phyloP scores from a whole-genome alignment of 2,888 invertebrate genomes.

The Amphipoea lucens region DNA sequence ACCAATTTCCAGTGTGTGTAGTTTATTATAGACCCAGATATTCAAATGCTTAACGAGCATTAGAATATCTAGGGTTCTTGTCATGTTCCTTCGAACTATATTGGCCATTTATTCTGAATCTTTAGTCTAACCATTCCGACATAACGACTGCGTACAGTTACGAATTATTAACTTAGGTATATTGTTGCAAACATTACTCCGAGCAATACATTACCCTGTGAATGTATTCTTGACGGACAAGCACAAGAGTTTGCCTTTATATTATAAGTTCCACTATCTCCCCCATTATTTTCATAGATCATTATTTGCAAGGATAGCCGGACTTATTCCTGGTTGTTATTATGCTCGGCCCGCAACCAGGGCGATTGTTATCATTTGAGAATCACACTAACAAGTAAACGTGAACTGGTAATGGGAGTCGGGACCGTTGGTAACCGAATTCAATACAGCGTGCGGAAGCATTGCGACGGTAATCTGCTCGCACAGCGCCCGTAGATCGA shows the following conservation, averaged over 20 bases:
- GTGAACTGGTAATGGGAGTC: slow-evolving; percentile 83
- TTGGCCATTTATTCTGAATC: slow-evolving; percentile 39
- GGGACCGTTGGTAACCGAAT: slow-evolving; percentile 83
- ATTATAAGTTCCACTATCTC: slow-evolving; percentile 23
- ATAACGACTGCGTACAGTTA: slow-evolving; percentile 34
- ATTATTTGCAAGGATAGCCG: slow-evolving; percentile 63
- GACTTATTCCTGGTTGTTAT: slow-evolving; percentile 72
- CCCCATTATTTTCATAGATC: slow-evolving; percentile 47
- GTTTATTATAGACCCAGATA: slow-evolving; percentile 38
- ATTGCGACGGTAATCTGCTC: slow-evolving; percentile 83
- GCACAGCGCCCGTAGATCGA: slow-evolving; percentile 83
- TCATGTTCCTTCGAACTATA: slow-evolving; percentile 41
- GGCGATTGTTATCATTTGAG: slow-evolving; percentile 85
- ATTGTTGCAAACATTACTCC: slow-evolving; percentile 7
- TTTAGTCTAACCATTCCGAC: slow-evolving; percentile 41
- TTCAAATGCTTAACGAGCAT: slow-evolving; percentile 38
- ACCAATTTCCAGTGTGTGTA: slow-evolving; percentile 44
- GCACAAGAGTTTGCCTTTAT: slow-evolving; percentile 15
- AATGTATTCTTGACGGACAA: slow-evolving; percentile 39
- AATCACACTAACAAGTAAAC: slow-evolving; percentile 88
- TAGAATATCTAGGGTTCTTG: slow-evolving; percentile 40
- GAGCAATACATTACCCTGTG: slow-evolving; percentile 27
- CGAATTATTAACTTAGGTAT: slow-evolving; percentile 25
- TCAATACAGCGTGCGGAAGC: slow-evolving; percentile 87
- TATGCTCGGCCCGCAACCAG: slow-evolving; percentile 71